Evolutionary conservation across 2,113 vertebrate species (phyloP).

Genomic region (Prionailurus bengalensis): DNA sequence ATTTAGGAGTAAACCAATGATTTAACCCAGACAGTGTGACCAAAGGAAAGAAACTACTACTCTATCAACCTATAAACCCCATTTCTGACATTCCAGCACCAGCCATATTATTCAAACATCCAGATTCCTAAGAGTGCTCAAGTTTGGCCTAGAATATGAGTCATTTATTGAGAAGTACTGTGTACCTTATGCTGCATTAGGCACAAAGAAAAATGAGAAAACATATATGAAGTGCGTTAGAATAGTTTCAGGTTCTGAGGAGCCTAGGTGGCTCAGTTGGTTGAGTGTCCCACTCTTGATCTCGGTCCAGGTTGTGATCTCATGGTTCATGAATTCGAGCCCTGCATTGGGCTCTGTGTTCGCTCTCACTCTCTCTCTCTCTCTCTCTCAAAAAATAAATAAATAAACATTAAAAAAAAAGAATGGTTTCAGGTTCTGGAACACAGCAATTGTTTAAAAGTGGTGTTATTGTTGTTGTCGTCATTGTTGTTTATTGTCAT

Average conservation of each 20-base stretch:
- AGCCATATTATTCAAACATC: not conserved
- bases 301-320: too few species aligned
- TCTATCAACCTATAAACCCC: not conserved
- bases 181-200: not conserved
- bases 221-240: not conserved
- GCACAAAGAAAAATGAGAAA: conserved; percentile 1
- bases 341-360: too few species aligned
- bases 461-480: not conserved
- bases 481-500: not conserved
- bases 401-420: too few species aligned
- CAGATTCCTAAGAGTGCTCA: not conserved
- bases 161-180: not conserved
- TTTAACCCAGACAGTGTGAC: not conserved
- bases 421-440: not conserved
- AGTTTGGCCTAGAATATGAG: not conserved
- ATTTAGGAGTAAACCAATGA: not conserved
- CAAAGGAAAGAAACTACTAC: conserved; percentile 15
- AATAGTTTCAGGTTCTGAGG: not conserved
- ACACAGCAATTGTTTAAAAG: not conserved
- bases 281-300: too few species aligned
- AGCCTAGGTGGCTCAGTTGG: too few species aligned
- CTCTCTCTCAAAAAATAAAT: too few species aligned
- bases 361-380: too few species aligned
- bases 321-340: too few species aligned
- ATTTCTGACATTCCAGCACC: conserved; percentile 48